These are phyloP conservation scores for Dasyurus viverrinus DNA, from an alignment of 2,113 vertebrate genomes.

Conservation along the genomic window DNA sequence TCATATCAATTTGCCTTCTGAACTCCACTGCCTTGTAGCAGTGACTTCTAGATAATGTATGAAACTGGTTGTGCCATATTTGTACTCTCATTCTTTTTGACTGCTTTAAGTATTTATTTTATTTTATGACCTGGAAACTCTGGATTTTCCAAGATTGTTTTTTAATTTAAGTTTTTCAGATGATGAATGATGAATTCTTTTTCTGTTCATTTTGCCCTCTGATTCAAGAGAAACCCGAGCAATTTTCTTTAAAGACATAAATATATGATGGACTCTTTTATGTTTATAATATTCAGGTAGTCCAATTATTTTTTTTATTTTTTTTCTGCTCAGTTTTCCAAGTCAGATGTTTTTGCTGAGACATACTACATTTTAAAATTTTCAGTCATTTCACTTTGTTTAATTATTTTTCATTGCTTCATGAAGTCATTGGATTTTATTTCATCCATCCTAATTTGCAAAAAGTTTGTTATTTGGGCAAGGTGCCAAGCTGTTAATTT, in stretches of 20 bases:
- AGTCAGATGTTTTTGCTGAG: not conserved
- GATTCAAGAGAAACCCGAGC: not conserved
- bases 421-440: not conserved
- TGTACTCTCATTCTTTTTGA: not conserved
- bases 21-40: no score
- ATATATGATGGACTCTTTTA: not conserved
- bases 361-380: not conserved
- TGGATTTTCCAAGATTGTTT: not conserved
- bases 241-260: not conserved
- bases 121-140: not conserved
- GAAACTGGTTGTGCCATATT: no score
- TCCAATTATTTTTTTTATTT: not conserved
- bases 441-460: not conserved
- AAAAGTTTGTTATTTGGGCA: not conserved
- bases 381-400: not conserved
- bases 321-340: not conserved
- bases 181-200: not conserved
- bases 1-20: no score
- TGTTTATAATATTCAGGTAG: not conserved
- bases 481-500: not conserved
- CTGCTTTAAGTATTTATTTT: not conserved
- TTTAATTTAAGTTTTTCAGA: not conserved
- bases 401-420: not conserved
- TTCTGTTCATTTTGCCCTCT: not conserved
- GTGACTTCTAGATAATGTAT: no score